Evolutionary conservation across 2,113 vertebrate genomes (phyloP).

Genomic region (Crotalus horridus): DNA sequence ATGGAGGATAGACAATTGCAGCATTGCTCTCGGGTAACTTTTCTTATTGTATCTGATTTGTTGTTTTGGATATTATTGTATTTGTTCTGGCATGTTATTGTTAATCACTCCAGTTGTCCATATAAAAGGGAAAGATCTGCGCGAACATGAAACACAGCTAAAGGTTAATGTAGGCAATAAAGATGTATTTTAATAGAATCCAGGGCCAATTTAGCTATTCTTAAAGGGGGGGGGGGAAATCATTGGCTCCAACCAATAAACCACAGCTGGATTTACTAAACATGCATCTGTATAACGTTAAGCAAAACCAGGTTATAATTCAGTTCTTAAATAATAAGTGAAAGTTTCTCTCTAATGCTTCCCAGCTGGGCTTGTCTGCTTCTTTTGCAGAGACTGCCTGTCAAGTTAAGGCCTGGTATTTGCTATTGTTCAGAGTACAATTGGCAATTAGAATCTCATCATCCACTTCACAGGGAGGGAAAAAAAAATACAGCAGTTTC

Average conservation of each 20-base stretch:
- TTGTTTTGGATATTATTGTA: not conserved
- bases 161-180: not conserved
- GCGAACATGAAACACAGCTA: not conserved
- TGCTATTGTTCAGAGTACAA: not conserved
- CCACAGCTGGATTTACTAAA: conserved; percentile 60
- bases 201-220: not conserved
- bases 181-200: not conserved
- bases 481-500: not conserved
- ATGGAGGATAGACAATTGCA: not conserved
- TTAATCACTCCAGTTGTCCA: not conserved
- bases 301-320: conserved; percentile 61
- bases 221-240: conserved; percentile 32
- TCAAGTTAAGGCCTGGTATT: conserved; percentile 19
- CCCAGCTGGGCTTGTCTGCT: conserved; percentile 16
- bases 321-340: conserved; percentile 31
- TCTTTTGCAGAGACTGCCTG: conserved; percentile 11
- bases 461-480: not conserved
- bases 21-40: not conserved
- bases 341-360: conserved; percentile 25
- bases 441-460: conserved; percentile 11
- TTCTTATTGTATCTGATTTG: not conserved
- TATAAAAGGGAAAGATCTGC: not conserved
- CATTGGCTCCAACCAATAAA: conserved; percentile 39
- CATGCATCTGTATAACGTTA: conserved; percentile 47
- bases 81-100: not conserved